phyloP scores from a whole-genome alignment of 2,113 vertebrate genomes.

The Dipodomys spectabilis region DNA sequence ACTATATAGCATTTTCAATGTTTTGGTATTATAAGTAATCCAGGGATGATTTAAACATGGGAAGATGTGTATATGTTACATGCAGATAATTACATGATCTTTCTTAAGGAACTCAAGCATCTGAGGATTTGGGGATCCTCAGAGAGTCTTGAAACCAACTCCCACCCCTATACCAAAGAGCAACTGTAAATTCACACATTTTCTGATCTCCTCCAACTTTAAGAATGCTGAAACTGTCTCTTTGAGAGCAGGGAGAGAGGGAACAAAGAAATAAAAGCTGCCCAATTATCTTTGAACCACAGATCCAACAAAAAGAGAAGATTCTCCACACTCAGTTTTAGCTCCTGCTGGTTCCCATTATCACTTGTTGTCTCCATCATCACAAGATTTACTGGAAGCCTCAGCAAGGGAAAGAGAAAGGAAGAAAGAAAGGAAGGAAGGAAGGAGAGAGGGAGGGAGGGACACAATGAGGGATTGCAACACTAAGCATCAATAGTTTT shows the following conservation, averaged over 20 bases:
- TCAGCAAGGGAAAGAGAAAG: not conserved
- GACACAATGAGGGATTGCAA: not conserved
- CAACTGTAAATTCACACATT: slow-evolving; percentile 7
- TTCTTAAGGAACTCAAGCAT: not conserved
- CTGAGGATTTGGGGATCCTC: not conserved
- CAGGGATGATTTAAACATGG: not conserved
- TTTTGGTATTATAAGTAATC: not conserved
- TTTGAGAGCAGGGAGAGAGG: not conserved
- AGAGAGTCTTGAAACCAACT: not conserved
- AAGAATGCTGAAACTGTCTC: not conserved
- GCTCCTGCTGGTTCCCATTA: not conserved
- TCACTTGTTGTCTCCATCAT: not conserved
- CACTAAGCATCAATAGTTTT: not conserved
- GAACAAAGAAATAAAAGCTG: not conserved
- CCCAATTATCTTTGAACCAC: not conserved
- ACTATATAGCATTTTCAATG: not conserved
- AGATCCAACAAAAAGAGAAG: not conserved
- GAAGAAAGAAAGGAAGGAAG: no score
- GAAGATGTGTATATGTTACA: not conserved
- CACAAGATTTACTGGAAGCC: not conserved
- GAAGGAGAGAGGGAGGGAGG: no score
- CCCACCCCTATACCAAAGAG: not conserved
- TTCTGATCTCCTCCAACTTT: not conserved
- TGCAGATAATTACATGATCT: not conserved
- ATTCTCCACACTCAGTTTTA: not conserved